Evolutionary conservation across 2,797 vertebrate genomes (phyloP).

Genomic region (Lepus townsendii): DNA sequence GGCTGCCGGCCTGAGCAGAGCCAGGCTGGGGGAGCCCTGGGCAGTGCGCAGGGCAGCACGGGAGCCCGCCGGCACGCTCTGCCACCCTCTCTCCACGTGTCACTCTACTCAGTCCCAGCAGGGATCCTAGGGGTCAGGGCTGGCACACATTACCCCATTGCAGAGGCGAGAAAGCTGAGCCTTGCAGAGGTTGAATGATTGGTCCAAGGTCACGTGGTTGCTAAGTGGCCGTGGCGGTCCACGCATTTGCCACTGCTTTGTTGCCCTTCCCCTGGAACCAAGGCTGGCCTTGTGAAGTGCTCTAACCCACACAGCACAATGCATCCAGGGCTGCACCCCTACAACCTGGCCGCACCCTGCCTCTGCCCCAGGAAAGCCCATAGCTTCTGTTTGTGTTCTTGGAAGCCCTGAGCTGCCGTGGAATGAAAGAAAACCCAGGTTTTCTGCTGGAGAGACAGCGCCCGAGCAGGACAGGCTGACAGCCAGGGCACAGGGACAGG

Average conservation of each 20-base stretch:
- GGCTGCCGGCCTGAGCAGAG: too few species aligned
- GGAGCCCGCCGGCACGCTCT: too few species aligned
- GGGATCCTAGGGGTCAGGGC: accelerated
- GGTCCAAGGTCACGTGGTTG: not conserved
- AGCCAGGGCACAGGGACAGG: too few species aligned
- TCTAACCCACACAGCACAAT: not conserved
- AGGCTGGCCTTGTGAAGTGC: not conserved
- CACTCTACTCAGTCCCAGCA: not conserved
- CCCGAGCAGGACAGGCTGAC: too few species aligned
- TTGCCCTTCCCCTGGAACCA: not conserved
- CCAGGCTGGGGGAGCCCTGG: not conserved
- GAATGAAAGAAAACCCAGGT: not conserved
- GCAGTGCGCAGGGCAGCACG: not conserved
- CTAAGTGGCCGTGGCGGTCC: not conserved
- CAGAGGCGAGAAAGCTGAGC: not conserved
- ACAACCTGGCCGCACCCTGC: not conserved
- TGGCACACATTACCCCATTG: not conserved
- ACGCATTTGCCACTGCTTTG: not conserved
- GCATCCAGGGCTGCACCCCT: not conserved
- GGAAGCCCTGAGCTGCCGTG: not conserved
- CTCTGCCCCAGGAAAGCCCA: not conserved
- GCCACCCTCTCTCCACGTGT: not conserved
- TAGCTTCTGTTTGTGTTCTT: not conserved
- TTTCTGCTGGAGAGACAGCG: not conserved
- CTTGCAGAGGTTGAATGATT: not conserved